Percentiles rank a stretch among this genome's conserved stretches.
These are phyloP conservation scores for Sanderia malayensis DNA, from an alignment of 30 jellyfish, hydroid and myxozoan species.

Conservation along the genomic window DNA sequence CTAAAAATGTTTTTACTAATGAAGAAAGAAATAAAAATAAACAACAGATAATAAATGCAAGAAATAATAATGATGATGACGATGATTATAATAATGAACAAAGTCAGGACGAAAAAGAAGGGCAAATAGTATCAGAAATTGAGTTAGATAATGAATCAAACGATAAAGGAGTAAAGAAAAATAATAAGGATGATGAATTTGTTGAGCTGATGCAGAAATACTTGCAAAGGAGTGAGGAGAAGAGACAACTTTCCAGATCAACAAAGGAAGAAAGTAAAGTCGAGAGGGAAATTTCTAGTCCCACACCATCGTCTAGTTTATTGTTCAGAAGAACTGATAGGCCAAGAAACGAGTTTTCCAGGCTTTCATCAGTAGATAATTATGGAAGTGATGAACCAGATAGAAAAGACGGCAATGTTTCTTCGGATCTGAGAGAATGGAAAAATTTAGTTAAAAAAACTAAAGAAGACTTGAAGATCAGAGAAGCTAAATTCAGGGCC, in stretches of 20 bases:
- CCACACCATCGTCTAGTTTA: background rate
- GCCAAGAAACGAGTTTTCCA: background rate
- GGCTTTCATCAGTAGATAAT: background rate
- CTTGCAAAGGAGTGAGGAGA: constrained; percentile 8
- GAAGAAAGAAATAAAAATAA: background rate
- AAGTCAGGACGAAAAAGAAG: background rate
- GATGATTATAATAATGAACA: background rate
- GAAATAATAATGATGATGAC: too few species aligned
- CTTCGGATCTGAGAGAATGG: constrained; percentile 18
- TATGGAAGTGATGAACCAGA: background rate
- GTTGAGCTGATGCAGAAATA: constrained; percentile 42
- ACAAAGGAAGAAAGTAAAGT: background rate
- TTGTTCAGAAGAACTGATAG: background rate
- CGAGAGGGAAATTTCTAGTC: background rate
- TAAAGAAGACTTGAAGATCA: constrained; percentile 24
- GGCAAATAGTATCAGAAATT: background rate
- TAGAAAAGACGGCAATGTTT: background rate
- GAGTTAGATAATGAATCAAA: background rate
- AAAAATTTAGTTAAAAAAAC: constrained; percentile 25
- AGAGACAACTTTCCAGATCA: background rate
- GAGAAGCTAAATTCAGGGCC: constrained; percentile 1
- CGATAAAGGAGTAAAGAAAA: background rate
- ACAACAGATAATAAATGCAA: too few species aligned
- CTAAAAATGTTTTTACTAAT: too few species aligned
- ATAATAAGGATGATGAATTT: constrained; percentile 32